Evolutionary conservation across 2,888 invertebrate genomes (phyloP).

Genomic region (Peribatodes rhomboidaria): DNA sequence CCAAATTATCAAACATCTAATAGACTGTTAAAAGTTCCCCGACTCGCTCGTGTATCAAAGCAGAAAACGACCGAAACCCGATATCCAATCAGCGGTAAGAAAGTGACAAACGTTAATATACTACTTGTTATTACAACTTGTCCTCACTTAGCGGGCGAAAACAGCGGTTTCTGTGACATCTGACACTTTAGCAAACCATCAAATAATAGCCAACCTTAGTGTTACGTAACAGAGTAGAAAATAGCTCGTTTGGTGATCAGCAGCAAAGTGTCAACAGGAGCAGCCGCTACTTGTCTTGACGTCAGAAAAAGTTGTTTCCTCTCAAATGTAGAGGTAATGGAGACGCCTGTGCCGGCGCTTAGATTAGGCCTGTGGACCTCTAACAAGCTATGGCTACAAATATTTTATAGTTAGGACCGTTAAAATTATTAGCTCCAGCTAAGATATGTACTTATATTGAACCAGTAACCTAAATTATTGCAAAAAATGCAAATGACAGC

Average conservation of each 20-base stretch:
- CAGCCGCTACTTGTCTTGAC: constrained; percentile 73
- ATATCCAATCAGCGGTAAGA: constrained; percentile 55
- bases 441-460: too few species aligned
- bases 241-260: constrained; percentile 21
- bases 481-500: too few species aligned
- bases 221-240: constrained; percentile 2
- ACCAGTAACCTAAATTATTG: too few species aligned
- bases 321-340: constrained; percentile 63
- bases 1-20: background rate
- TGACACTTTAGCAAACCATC: constrained; percentile 55
- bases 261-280: constrained; percentile 52
- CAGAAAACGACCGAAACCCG: constrained; percentile 51
- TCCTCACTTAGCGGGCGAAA: constrained; percentile 72
- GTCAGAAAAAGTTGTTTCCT: constrained; percentile 65
- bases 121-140: constrained; percentile 79
- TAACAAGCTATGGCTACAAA: background rate
- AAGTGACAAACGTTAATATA: constrained; percentile 65
- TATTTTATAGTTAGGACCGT: background rate
- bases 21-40: constrained; percentile 12
- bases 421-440: too few species aligned
- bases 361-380: constrained; percentile 23
- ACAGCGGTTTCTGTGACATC: constrained; percentile 70
- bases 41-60: constrained; percentile 33
- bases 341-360: constrained; percentile 61
- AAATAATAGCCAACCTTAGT: constrained; percentile 43